Base-by-base conservation (phyloP, 2,888 invertebrate species). In the Mesorhabditis sp. region DNA sequence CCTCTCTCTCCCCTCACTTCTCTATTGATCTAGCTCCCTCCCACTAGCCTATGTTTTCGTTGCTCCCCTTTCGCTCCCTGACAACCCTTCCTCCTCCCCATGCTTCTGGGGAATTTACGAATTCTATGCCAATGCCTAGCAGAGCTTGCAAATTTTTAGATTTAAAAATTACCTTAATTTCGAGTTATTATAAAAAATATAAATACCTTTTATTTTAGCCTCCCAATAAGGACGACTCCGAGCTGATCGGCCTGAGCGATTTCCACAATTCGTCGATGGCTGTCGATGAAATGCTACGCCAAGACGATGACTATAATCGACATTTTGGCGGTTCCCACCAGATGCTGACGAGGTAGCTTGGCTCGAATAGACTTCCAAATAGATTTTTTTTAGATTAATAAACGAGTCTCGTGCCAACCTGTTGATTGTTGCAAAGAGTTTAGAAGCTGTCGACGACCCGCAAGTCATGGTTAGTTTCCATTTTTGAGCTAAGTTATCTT, bases 211-310 rank as follows among this genome's bases (percentile, higher is more conserved):
- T 28, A 6, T 73, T 79, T 65, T 72, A 79, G 79, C 79, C 79
- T 6, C 79, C 78, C 61, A 71, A 73, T 61, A 79, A 79, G 67
- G 78, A 79, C 76, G 79, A 79, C 45, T 75, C 77, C 43, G 65
- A 62, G 66, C 42, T 69, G 43, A n/a, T n/a, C 10, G 58, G n/a
- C 7, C 65, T 68, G 10, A 68, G 63, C 6, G 77, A 74, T 61
- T 58, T 68, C 4, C 67, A 69, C 45, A 68, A 72, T 41, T 73
- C 71, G 4, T 28, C 28, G 62, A 7, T 58, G 15, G 66, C 64
- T 45, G 62, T 69, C 0, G 74, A 72, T 15, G 72, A 76, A 45
- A 43, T 80, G 50, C 45, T 77, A 63, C 71, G 69, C 62, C 70
- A 74, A 43, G 78, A 78, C 62, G 78, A 80, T 43, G 80, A 80